Conservation (phyloP, 2,888 invertebrate species). For the Caprella mutica region DNA sequence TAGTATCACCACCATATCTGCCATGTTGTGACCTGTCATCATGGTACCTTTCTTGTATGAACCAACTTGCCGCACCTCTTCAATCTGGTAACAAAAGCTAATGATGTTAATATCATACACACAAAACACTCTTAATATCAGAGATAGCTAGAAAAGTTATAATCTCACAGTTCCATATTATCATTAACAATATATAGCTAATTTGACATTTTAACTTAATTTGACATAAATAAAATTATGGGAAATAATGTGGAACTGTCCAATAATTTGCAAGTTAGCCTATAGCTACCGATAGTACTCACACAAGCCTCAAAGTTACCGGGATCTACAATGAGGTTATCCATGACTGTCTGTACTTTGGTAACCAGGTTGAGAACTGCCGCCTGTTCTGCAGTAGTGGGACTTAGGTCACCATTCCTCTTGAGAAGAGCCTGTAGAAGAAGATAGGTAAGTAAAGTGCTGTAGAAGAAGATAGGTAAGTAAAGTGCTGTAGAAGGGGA, state of each 20-base stretch:
- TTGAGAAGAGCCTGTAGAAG: conserved; percentile 68
- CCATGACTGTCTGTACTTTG: conserved; percentile 86
- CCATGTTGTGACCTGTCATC: conserved; percentile 87
- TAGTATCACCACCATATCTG: conserved; percentile 90
- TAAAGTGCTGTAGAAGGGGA: too few species aligned
- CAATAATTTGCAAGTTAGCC: too few species aligned
- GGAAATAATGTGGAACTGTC: too few species aligned
- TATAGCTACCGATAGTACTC: conserved; percentile 50
- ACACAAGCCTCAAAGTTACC: conserved; percentile 91
- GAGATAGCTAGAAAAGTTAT: too few species aligned
- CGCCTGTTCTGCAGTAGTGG: conserved; percentile 78
- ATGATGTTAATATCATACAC: not conserved
- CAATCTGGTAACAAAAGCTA: conserved; percentile 51
- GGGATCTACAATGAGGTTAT: conserved; percentile 86
- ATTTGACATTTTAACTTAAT: not conserved
- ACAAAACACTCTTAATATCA: not conserved
- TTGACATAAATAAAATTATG: not conserved
- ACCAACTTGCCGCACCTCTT: conserved; percentile 92
- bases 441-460: too few species aligned
- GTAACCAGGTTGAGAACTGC: conserved; percentile 85
- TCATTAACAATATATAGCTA: not conserved
- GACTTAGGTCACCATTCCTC: conserved; percentile 81
- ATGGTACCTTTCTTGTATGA: conserved; percentile 97
- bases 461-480: too few species aligned
- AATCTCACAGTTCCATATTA: too few species aligned